Base-by-base conservation (phyloP, 2,888 invertebrate genomes). In the Cremastinae sp. region DNA sequence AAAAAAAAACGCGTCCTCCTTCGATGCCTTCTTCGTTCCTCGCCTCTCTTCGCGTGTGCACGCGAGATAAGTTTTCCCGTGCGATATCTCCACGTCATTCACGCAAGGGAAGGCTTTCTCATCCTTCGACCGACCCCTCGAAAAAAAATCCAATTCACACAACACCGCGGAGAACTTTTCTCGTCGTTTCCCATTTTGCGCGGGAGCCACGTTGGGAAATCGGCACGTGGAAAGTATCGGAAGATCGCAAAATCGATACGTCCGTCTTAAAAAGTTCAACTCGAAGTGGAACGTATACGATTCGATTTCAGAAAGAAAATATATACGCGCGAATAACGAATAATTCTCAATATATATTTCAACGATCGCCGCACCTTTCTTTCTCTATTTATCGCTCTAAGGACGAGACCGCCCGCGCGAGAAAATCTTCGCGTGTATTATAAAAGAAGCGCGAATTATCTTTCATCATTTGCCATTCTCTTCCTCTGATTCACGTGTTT, bases 401-500 rank as follows among this genome's bases (percentile, higher is more conserved):
- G 22, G 22, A 45, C 59, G 56, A 47, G 35, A 14, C 55, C 76
- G 73, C 73, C 64, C 69, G 56, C 73, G 69, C 76, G 61, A 65
- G 55, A 70, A 74, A 73, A 77, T 74, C 61, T 59, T 49, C n/a
- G 20, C 47, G 18, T 16, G 65, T n/a, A n/a, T n/a, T n/a, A n/a
- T n/a, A n/a, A n/a, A n/a, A 70, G 65, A 74, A 69, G 65, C 73
- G 69, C 53, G 73, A 74, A 77, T 74, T 74, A 74, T 74, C 76
- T 73, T 73, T 77, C 76, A 77, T 77, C 73, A 77, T 77, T 74
- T 70, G 73, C 73, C 73, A 77, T 77, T 77, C 76, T 77, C 76
- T 70, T 73, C 43, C 65, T 73, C 62, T 73, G 76, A 76, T 73
- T 76, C 76, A 69, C 55, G 69, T 65, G 35, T 64, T 65, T 73